Conservation (phyloP, 1,140 invertebrate species). For the Phthorimaea operculella region DNA sequence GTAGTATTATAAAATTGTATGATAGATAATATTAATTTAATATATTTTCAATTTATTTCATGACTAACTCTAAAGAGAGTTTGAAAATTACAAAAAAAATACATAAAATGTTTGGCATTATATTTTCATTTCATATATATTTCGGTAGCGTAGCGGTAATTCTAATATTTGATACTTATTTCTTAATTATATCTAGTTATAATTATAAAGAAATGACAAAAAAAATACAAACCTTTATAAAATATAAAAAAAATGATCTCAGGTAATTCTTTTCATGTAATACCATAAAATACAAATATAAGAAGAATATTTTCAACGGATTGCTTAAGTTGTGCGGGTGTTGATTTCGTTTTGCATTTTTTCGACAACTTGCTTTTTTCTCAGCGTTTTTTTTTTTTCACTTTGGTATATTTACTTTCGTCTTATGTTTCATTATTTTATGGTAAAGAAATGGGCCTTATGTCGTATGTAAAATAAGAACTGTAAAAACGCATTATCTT, state of each 20-base stretch:
- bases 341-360: not conserved
- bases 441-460: too few relatives aligned
- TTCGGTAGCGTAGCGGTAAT: constrained; percentile 8
- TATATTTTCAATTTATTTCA: constrained; percentile 9
- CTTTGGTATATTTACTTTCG: not conserved
- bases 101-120: constrained; percentile 12
- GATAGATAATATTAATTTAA: constrained; percentile 10
- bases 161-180: constrained; percentile 17
- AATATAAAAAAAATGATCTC: constrained; percentile 31
- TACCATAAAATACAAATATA: not conserved
- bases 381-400: not conserved
- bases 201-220: constrained; percentile 25
- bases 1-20: constrained; percentile 9
- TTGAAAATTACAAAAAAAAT: constrained; percentile 13
- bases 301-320: not conserved
- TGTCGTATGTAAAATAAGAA: too few relatives aligned
- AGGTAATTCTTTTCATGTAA: constrained; percentile 14
- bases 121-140: constrained; percentile 13
- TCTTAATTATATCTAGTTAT: constrained; percentile 17
- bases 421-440: not conserved
- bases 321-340: not conserved
- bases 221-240: constrained; percentile 29
- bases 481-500: too few relatives aligned
- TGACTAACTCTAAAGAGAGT: constrained; percentile 15
- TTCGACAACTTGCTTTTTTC: not conserved